Conservation (phyloP, 2,113 vertebrate species). For the Xenopus tropicalis region UCB_Xtro_10.0 CM004445.2:136343001-136343500, state of each 20-base stretch:
- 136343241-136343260: not conserved
- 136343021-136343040: not conserved
- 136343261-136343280: not conserved
- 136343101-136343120: not conserved
- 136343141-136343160: not conserved
- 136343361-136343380: not conserved
- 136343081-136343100: too few species aligned
- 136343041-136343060: not conserved
- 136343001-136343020: not conserved
- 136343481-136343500: too few species aligned
- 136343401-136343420: not conserved
- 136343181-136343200: not conserved
- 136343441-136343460: not conserved
- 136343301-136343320: not conserved
- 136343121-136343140: not conserved
- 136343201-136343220: not conserved
- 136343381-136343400: not conserved
- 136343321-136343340: not conserved
- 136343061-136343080: not conserved
- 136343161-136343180: conserved; percentile 1
- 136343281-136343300: too few species aligned
- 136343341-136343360: not conserved
- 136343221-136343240: not conserved
- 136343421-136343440: not conserved
- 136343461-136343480: not conserved